A percentile compares a stretch with the other conserved stretches of the same genome.
phyloP scores from a whole-genome alignment of 2,888 invertebrate species.

The Melanostoma scalare region DNA sequence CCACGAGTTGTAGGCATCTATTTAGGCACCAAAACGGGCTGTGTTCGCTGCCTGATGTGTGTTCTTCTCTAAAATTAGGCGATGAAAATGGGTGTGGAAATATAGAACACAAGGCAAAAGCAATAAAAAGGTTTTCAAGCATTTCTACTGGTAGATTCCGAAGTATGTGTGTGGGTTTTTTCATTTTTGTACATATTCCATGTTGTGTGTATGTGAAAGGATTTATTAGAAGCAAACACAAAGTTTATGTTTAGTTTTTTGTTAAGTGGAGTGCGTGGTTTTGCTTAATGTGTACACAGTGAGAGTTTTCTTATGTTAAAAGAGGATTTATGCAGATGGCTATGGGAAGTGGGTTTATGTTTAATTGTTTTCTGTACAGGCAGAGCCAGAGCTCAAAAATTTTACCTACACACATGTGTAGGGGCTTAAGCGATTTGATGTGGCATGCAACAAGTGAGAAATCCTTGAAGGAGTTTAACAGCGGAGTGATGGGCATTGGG shows the following conservation, averaged over 20 bases:
- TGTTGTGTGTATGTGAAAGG: constrained; percentile 31
- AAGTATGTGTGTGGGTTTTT: constrained; percentile 34
- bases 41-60: constrained; percentile 58
- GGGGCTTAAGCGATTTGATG: too few species aligned
- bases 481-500: too few species aligned
- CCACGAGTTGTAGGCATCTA: constrained; percentile 65
- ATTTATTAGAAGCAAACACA: constrained; percentile 67
- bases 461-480: too few species aligned
- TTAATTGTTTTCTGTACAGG: constrained; percentile 46
- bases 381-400: background rate
- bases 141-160: constrained; percentile 64
- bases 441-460: constrained; percentile 39
- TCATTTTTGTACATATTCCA: too few species aligned
- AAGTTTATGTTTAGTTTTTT: constrained; percentile 69
- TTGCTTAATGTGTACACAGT: constrained; percentile 41
- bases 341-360: constrained; percentile 39
- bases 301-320: constrained; percentile 52
- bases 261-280: constrained; percentile 57
- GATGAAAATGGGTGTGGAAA: constrained; percentile 71
- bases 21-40: constrained; percentile 57
- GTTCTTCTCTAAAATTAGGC: constrained; percentile 70
- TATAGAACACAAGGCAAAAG: constrained; percentile 69
- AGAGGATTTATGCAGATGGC: constrained; percentile 20
- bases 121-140: constrained; percentile 64
- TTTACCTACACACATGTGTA: background rate